Conservation (phyloP, 2,888 invertebrate genomes). For the Drosophila antonietae region DNA sequence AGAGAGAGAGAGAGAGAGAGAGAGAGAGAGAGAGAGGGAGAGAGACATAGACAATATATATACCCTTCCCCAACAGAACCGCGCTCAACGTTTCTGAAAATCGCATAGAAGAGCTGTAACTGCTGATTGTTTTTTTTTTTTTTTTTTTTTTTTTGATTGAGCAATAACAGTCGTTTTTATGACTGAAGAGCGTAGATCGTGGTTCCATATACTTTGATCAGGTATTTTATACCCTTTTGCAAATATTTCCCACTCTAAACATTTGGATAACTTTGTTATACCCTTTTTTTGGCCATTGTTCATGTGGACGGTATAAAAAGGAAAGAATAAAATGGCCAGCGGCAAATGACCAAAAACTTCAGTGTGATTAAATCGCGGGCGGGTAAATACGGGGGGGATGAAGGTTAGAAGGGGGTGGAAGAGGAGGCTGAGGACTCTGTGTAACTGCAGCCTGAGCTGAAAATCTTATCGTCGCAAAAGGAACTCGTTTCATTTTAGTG, state of each 20-base stretch:
- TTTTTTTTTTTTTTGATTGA: no score
- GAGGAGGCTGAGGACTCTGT: neutral
- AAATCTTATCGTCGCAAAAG: slow-evolving; percentile 71
- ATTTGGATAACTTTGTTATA: neutral
- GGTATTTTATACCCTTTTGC: neutral
- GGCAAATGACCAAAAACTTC: slow-evolving; percentile 65
- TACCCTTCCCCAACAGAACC: no score
- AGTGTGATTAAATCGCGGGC: slow-evolving; percentile 62
- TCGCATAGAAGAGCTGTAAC: neutral
- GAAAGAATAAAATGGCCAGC: slow-evolving; percentile 39
- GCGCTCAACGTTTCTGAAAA: neutral
- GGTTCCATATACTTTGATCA: neutral
- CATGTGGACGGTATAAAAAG: slow-evolving; percentile 21
- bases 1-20: neutral
- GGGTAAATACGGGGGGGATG: neutral
- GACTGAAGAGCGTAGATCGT: neutral
- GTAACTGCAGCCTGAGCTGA: slow-evolving; percentile 13
- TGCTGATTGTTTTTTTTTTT: no score
- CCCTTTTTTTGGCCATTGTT: slow-evolving; percentile 9
- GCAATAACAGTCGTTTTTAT: neutral
- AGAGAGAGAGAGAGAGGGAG: neutral
- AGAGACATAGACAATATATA: neutral
- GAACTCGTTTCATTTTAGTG: slow-evolving; percentile 76
- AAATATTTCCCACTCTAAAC: neutral
- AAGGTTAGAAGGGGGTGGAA: neutral